A percentile compares a stretch with the other conserved stretches of the same genome.
Conservation (phyloP, 1,140 invertebrate genomes). For the Zaprionus camerounensis region DNA sequence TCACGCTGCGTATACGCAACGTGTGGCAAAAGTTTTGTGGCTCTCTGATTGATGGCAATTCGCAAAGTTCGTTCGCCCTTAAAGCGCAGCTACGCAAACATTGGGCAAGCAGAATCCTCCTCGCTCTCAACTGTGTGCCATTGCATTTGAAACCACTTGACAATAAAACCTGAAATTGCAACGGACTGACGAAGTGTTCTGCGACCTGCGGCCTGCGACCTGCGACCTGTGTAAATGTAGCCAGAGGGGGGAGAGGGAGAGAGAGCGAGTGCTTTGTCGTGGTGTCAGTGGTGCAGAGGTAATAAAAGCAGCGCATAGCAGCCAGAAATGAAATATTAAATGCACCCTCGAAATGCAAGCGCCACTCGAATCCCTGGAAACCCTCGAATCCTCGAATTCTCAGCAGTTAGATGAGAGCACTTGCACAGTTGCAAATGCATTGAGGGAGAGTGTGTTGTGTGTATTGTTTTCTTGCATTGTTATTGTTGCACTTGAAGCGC, state of each 20-base stretch:
- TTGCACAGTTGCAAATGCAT: background rate
- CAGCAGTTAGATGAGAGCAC: conserved; percentile 16
- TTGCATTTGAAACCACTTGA: conserved; percentile 78
- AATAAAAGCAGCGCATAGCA: conserved; percentile 72
- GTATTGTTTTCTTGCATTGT: conserved; percentile 22
- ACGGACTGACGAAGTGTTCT: conserved; percentile 52
- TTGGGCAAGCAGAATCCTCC: background rate
- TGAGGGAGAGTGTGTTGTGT: conserved; percentile 30
- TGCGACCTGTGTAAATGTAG: conserved; percentile 55
- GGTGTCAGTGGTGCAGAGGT: conserved; percentile 76
- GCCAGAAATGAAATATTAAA: conserved; percentile 77
- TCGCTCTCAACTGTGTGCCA: conserved; percentile 29
- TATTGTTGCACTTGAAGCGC: conserved; percentile 27
- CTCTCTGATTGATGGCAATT: conserved; percentile 43
- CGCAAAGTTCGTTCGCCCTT: conserved; percentile 45
- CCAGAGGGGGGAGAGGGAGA: background rate
- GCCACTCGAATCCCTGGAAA: conserved; percentile 19
- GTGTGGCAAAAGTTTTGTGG: conserved; percentile 37
- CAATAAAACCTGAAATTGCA: conserved; percentile 74
- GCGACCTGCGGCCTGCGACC: conserved; percentile 26
- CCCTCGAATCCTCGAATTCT: conserved; percentile 2
- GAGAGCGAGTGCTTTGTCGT: conserved; percentile 40
- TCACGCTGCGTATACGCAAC: conserved; percentile 43
- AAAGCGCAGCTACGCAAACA: conserved; percentile 27
- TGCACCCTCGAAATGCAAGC: conserved; percentile 51